phyloP scores from a whole-genome alignment of 2,888 invertebrate genomes.

The Dasypogon diadema region DNA sequence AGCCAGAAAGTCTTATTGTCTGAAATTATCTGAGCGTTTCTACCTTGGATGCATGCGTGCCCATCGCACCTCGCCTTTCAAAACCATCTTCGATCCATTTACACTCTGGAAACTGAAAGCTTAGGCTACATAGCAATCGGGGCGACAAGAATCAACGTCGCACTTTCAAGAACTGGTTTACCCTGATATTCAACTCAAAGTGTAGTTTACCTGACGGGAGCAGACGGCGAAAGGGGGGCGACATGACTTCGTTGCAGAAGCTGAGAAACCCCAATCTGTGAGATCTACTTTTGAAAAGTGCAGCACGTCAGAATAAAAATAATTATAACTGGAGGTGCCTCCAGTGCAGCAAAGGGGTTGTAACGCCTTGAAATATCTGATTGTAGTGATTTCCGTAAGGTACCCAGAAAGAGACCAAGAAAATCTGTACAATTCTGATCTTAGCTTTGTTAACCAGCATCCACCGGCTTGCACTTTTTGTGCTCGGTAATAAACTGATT shows the following conservation, averaged over 20 bases:
- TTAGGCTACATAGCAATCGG: slow-evolving; percentile 10
- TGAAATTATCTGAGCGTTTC: not conserved
- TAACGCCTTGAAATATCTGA: slow-evolving; percentile 29
- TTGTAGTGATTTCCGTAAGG: slow-evolving; percentile 23
- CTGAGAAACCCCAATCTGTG: slow-evolving; percentile 20
- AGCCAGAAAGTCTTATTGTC: not conserved
- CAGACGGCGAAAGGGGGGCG: not conserved
- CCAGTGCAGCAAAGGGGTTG: not conserved
- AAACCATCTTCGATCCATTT: slow-evolving; percentile 27
- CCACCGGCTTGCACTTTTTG: slow-evolving; percentile 12
- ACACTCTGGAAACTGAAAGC: slow-evolving; percentile 34
- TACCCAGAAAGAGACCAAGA: slow-evolving; percentile 1
- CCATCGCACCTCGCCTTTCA: slow-evolving; percentile 29
- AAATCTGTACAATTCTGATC: slow-evolving; percentile 21
- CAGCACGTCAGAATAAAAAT: slow-evolving; percentile 47
- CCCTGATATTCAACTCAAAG: slow-evolving; percentile 28
- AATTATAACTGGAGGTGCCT: slow-evolving; percentile 44
- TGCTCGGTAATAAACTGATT: slow-evolving; percentile 19
- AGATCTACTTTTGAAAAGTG: slow-evolving; percentile 41
- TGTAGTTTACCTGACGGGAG: slow-evolving; percentile 35
- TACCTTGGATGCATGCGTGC: slow-evolving; percentile 25
- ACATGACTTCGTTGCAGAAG: slow-evolving; percentile 2
- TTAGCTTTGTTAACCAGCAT: not conserved
- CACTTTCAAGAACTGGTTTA: slow-evolving; percentile 55
- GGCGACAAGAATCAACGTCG: slow-evolving; percentile 51